Conservation (phyloP, 1,140 invertebrate genomes). For the Saxidomus purpurata region DNA sequence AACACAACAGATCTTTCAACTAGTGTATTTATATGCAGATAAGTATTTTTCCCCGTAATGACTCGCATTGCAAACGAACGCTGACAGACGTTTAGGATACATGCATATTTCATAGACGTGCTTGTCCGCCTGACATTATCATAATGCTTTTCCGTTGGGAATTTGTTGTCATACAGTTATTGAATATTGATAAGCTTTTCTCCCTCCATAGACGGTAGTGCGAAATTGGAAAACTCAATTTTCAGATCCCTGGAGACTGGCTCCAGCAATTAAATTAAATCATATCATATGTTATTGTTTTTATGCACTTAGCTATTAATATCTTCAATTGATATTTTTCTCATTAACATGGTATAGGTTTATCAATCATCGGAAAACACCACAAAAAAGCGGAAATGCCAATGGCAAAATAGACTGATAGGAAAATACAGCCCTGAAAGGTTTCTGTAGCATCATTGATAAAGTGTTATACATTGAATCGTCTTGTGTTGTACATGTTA, state of each 20-base stretch:
- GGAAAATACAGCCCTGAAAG: not conserved
- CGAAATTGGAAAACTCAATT: not conserved
- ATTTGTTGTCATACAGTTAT: conserved; percentile 11
- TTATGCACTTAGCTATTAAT: not conserved
- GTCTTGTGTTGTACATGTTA: too few species aligned
- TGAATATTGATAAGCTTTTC: conserved; percentile 3
- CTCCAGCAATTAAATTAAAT: not conserved
- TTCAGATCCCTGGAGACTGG: not conserved
- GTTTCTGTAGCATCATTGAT: too few species aligned
- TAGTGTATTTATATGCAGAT: too few species aligned
- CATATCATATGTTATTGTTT: not conserved
- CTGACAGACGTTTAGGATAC: not conserved
- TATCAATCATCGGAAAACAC: not conserved
- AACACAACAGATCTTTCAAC: too few species aligned
- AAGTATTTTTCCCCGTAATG: not conserved
- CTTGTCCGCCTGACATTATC: not conserved
- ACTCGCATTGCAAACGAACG: not conserved
- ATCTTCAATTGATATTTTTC: conserved; percentile 4
- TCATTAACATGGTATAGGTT: not conserved
- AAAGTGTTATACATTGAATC: too few species aligned
- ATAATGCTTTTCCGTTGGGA: conserved; percentile 12
- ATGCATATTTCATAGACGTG: not conserved
- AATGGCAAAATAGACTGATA: not conserved
- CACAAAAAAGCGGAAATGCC: not conserved
- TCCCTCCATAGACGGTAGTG: not conserved